Evolutionary conservation across 2,113 vertebrate species (phyloP), one percentile per base, ranked within the genome.

Genomic region (Poeciliopsis turrubarensis): DNA sequence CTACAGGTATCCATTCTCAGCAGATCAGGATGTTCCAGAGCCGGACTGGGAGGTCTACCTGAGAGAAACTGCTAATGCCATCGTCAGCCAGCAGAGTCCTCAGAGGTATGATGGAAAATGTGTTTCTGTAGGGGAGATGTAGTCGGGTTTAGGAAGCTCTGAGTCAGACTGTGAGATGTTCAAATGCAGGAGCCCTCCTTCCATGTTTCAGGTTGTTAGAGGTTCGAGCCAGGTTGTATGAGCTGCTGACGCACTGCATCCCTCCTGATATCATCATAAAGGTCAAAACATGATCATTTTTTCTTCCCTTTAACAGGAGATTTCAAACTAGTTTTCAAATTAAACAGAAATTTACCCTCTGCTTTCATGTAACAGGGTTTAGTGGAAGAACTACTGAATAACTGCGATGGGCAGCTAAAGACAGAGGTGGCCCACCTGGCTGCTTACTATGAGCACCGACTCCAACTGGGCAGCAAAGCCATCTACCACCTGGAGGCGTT

Each of bases 401-500:
- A 99, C 90, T 99, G 98, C 37, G 98, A 99, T 54, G 98, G 98
- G 8, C 97, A 99, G 4, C 94, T 99, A 90, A 99, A 99, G 94
- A 95, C 95, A 0, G 97, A 99, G 73, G 98, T 99, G 72, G 94
- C 95, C 60, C 96, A 99, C 92, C 95, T 97, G 94, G 98, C 98
- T 0, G 98, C 98, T 4, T 95, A 93, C 82, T 99, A 99, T 25
- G 98, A 99, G 32, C 98, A 99, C 90, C 92, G 97, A 34, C 94
- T 99, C 29, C 97, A 99, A 87, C 86, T 98, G 72, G 98, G 98
- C 78, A 99, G 41, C 94, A 99, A 99, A 91, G 96, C 97, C 30
- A 96, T 99, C 89, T 99, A 98, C 94, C 98, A 99, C 90, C 92
- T 99, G 67, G 98, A 99, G 93, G 98, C 98, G 0, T 99, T 99